phyloP scores from a whole-genome alignment of 2,888 invertebrate genomes.

The Macaria liturata region DNA sequence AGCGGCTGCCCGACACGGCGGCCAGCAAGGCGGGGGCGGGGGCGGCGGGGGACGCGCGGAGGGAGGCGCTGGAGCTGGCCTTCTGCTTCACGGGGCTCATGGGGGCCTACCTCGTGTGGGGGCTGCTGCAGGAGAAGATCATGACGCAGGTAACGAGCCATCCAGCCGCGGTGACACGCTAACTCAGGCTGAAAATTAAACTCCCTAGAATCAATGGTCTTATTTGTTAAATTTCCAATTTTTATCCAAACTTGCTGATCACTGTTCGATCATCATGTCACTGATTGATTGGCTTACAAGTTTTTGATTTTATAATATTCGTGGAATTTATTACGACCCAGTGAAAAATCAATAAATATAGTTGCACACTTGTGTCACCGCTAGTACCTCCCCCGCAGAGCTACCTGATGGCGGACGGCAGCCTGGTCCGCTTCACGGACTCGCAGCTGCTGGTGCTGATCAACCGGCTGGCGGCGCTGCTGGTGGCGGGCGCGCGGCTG shows the following conservation, averaged over 20 bases:
- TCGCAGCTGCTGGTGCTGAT: slow-evolving; percentile 98
- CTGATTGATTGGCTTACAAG: no score
- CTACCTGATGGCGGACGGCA: slow-evolving; percentile 86
- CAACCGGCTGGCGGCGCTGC: slow-evolving; percentile 94
- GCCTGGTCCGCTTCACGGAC: slow-evolving; percentile 90
- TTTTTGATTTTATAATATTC: no score
- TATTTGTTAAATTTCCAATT: no score
- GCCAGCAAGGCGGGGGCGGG: not conserved
- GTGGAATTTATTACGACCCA: no score
- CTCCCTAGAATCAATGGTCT: no score
- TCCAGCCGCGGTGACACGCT: not conserved
- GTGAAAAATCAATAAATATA: no score
- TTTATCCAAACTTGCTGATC: no score
- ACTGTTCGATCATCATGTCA: no score
- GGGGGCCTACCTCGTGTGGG: slow-evolving; percentile 97
- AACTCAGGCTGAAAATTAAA: no score
- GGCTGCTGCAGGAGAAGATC: slow-evolving; percentile 98
- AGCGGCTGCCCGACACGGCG: slow-evolving; percentile 54
- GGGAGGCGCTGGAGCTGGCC: slow-evolving; percentile 53
- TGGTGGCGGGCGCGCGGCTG: slow-evolving; percentile 82
- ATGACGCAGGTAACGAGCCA: slow-evolving; percentile 90
- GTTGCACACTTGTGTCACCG: no score
- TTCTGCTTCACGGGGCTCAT: slow-evolving; percentile 95
- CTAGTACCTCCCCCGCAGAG: slow-evolving; percentile 62
- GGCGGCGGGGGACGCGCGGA: slow-evolving; percentile 10